phyloP scores from a whole-genome alignment of 64 coral and sea anemone genomes.

The Montipora foliosa region DNA sequence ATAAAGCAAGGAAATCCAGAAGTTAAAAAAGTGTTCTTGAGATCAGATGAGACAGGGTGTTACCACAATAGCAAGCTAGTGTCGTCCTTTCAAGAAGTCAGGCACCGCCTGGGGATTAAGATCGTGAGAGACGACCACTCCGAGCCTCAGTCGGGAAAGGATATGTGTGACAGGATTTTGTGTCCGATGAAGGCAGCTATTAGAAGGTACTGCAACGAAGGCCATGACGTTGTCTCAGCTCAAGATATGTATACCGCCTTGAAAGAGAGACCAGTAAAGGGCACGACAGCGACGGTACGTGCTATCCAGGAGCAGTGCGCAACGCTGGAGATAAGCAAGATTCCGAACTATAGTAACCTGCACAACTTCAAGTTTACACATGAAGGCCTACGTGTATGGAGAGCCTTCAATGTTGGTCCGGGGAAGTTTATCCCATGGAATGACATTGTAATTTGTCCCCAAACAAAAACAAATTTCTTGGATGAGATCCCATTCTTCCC shows the following conservation, averaged over 20 bases:
- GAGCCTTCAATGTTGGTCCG: constrained; percentile 23
- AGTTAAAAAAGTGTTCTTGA: not conserved
- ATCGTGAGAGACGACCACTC: constrained; percentile 23
- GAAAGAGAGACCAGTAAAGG: not conserved
- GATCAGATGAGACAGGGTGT: constrained; percentile 47
- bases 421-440: constrained; percentile 46
- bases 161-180: constrained; percentile 35
- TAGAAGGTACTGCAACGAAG: constrained; percentile 34
- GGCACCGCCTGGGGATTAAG: not conserved
- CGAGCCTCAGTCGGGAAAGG: constrained; percentile 34
- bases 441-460: not conserved
- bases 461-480: not conserved
- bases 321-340: constrained; percentile 16
- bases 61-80: constrained; percentile 26
- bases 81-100: constrained; percentile 19
- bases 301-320: not conserved
- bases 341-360: constrained; percentile 13
- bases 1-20: not conserved
- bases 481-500: not conserved
- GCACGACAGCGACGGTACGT: constrained; percentile 25
- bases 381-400: constrained; percentile 36
- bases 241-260: too few relatives aligned
- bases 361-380: constrained; percentile 14
- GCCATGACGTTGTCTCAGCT: constrained; percentile 10
- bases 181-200: constrained; percentile 43